Base-by-base conservation (phyloP, 2,113 vertebrate species). In the Passer montanus region DNA sequence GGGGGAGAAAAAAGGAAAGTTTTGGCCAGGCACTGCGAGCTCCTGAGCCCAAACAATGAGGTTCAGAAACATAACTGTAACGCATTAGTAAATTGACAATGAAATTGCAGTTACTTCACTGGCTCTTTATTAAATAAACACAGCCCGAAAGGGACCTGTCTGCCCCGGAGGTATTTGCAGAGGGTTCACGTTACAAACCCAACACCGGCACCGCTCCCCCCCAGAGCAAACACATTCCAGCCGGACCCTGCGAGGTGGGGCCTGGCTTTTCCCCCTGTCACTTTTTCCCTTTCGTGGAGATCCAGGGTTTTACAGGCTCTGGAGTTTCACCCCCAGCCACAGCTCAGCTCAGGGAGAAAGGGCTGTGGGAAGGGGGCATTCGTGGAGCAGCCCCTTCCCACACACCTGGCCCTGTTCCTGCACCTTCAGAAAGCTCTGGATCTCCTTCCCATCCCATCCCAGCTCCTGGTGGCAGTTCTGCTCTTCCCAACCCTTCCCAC, bases 111-210 rank as follows among this genome's bases (percentile, higher is more conserved):
- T 97, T 96, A 97, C 97, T 97, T 94, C 88, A 91, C 91, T 94
- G 90, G 94, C 96, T 97, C 95, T 97, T 97, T 96, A 97, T 97
- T 98, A 97, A 97, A 97, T 97, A 98, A 97, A 98, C 97, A 97
- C 95, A 92, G 94, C 90, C 96, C 95, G 91, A 92, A 74, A 90
- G 77, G 93, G 89, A 95, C 87, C 95, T 91, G 84, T 97, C 93
- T 94, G 96, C 93, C 96, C 94, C 87, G 84, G 86, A 96, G 97
- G 97, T 96, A 97, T 97, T 97, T 97, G 97, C 95, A 30, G 87
- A 91, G 90, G 94, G 95, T 88, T 98, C 94, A 85, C 62, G 91
- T 98, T 98, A 97, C 98, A 98, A 97, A 94, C 97, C 97, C 97
- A 97, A 97, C 95, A 98, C 46, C 39, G 60, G 82, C 82, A 41